phyloP scores from a whole-genome alignment of 64 coral and sea anemone species.

The Pachyseris speciosa region DNA sequence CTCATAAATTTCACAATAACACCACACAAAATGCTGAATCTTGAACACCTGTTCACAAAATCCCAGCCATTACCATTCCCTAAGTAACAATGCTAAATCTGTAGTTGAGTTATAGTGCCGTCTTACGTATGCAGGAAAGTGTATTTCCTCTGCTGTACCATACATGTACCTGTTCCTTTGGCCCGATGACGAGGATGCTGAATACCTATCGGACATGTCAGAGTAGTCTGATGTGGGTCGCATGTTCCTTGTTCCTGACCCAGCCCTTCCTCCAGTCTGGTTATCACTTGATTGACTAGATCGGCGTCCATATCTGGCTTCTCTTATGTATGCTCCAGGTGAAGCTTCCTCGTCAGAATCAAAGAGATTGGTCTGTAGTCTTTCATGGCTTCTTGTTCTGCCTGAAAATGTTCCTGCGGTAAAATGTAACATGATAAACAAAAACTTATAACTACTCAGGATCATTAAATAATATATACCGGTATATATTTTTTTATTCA shows the following conservation, averaged over 20 bases:
- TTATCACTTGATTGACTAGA: slow-evolving; percentile 38
- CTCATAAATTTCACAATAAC: no score
- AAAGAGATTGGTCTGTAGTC: background rate
- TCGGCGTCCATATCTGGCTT: slow-evolving; percentile 78
- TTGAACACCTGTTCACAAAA: no score
- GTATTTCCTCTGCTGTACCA: background rate
- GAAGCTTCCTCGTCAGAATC: slow-evolving; percentile 74
- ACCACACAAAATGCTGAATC: no score
- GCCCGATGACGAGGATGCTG: slow-evolving; percentile 47
- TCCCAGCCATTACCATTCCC: no score
- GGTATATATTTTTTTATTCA: no score
- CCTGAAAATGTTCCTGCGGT: slow-evolving; percentile 8
- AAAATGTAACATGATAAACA: background rate
- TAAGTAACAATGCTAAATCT: no score
- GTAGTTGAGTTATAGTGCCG: no score
- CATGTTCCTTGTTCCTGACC: slow-evolving; percentile 8
- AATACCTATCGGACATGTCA: slow-evolving; percentile 55
- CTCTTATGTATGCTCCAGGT: slow-evolving; percentile 9
- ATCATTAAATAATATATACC: no score
- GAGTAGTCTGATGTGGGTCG: slow-evolving; percentile 23
- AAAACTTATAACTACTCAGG: no score
- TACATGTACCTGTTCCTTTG: slow-evolving; percentile 32
- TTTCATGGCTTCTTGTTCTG: slow-evolving; percentile 50
- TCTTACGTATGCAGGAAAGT: no score
- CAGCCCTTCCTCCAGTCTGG: background rate